These are phyloP conservation scores for Galerucella pusilla DNA, from an alignment of 2,888 invertebrate species.

Conservation along the genomic window DNA sequence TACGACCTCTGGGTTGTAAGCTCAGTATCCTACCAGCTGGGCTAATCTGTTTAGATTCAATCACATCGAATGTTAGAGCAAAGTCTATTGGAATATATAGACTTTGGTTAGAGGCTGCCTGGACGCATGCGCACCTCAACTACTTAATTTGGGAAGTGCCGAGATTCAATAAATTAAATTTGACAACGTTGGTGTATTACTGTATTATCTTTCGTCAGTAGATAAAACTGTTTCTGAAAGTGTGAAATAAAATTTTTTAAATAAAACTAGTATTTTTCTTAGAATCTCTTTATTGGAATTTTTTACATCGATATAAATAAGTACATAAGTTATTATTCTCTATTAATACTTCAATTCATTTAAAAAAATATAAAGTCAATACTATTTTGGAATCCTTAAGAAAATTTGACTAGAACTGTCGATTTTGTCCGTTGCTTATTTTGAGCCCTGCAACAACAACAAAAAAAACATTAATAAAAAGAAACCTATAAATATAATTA, in stretches of 20 bases:
- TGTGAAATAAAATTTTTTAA: neutral
- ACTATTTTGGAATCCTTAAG: slow-evolving; percentile 50
- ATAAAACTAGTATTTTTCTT: slow-evolving; percentile 4
- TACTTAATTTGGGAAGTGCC: no score
- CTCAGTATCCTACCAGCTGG: no score
- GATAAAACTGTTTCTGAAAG: no score
- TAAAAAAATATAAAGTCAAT: slow-evolving; percentile 49
- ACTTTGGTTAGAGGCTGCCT: no score
- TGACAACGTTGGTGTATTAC: no score
- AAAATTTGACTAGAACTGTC: slow-evolving; percentile 54
- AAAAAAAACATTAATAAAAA: slow-evolving; percentile 26
- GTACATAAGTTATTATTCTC: slow-evolving; percentile 56
- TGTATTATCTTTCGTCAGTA: no score
- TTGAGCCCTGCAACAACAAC: slow-evolving; percentile 51
- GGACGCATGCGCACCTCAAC: no score
- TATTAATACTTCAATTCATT: slow-evolving; percentile 55
- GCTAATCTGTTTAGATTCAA: no score
- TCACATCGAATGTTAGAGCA: no score
- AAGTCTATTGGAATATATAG: no score
- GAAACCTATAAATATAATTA: neutral
- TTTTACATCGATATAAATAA: slow-evolving; percentile 56
- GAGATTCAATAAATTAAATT: no score
- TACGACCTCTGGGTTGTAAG: no score
- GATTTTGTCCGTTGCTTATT: slow-evolving; percentile 46
- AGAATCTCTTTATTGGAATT: slow-evolving; percentile 41